These are phyloP conservation scores for Rhagium mordax DNA, from an alignment of 2,888 invertebrate species.

Conservation along the genomic window DNA sequence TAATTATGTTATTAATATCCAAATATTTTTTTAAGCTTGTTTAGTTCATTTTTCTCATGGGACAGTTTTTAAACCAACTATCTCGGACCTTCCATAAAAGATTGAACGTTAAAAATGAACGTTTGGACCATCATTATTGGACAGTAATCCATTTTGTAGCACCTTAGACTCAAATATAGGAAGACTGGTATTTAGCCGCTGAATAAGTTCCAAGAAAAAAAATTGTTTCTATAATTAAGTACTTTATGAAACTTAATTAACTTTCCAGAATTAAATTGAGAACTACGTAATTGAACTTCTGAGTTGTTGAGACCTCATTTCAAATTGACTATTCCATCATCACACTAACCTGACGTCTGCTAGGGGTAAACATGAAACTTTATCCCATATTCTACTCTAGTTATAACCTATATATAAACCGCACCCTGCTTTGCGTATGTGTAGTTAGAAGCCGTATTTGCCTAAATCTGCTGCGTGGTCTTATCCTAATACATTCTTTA, in stretches of 20 bases:
- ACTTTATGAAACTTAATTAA: background rate
- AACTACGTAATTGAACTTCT: constrained; percentile 43
- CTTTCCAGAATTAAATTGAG: constrained; percentile 35
- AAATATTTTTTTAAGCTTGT: too few species aligned
- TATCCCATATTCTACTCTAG: constrained; percentile 35
- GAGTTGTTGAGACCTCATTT: constrained; percentile 40
- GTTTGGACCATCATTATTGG: too few species aligned
- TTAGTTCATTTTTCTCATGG: too few species aligned
- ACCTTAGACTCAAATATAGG: too few species aligned
- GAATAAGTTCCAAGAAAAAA: too few species aligned
- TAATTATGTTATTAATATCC: too few species aligned
- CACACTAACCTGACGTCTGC: constrained; percentile 43
- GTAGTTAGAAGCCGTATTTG: constrained; percentile 27
- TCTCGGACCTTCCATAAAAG: too few species aligned
- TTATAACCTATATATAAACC: constrained; percentile 38
- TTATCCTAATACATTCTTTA: background rate
- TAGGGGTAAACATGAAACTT: constrained; percentile 45
- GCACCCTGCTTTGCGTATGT: constrained; percentile 40
- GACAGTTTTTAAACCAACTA: too few species aligned
- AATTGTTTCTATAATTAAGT: too few species aligned
- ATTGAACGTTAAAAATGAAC: too few species aligned
- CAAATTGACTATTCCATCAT: constrained; percentile 44
- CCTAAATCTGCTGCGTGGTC: background rate
- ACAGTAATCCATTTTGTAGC: too few species aligned
- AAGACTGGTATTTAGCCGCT: too few species aligned